Conservation (phyloP, 2,797 vertebrate genomes). For the Cheirogaleus major region DNA sequence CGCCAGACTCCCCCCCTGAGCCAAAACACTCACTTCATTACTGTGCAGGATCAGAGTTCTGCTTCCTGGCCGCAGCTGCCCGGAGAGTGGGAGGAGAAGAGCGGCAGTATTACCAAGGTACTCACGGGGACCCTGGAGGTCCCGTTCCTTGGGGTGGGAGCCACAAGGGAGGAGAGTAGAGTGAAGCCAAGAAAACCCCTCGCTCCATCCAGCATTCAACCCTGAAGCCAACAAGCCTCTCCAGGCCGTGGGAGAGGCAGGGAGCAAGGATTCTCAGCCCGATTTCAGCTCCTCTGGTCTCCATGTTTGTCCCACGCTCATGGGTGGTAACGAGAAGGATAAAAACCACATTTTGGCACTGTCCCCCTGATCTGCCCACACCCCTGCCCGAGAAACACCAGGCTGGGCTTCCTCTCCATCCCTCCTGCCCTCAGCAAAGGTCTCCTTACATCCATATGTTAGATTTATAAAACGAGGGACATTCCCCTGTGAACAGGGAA, state of each 20-base stretch:
- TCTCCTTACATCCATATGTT: not conserved
- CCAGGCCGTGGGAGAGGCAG: not conserved
- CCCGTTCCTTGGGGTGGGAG: not conserved
- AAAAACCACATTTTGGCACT: not conserved
- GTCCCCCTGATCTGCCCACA: not conserved
- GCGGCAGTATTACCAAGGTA: fast-evolving
- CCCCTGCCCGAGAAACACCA: not conserved
- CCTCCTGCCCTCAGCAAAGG: not conserved
- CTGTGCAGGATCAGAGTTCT: not conserved
- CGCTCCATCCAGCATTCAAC: not conserved
- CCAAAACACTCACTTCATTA: not conserved
- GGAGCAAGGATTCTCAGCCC: not conserved
- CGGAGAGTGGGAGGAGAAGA: not conserved
- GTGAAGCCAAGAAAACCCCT: not conserved
- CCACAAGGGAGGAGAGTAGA: not conserved
- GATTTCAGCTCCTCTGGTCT: not conserved
- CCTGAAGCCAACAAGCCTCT: not conserved
- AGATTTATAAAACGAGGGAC: not conserved
- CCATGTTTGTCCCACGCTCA: not conserved
- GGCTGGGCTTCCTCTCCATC: not conserved
- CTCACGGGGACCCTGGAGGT: not conserved
- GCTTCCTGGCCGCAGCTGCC: not conserved
- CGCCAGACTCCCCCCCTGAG: not conserved
- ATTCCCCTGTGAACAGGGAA: not conserved
- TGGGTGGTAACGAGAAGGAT: fast-evolving